Base-by-base conservation (phyloP, 1,140 invertebrate species). In the Eupristina koningsbergeri region DNA sequence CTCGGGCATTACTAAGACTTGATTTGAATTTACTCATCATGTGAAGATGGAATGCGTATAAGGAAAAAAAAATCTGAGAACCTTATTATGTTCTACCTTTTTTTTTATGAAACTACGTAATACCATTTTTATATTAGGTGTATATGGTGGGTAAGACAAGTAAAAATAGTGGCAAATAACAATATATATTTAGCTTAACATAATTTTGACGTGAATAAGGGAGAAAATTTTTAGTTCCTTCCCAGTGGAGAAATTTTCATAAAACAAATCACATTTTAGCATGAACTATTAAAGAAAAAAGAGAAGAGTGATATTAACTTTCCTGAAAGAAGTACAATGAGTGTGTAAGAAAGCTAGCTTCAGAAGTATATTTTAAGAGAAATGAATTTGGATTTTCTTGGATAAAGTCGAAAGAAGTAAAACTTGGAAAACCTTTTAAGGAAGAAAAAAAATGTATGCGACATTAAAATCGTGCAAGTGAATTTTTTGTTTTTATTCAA, bases 341-440 rank as follows among this genome's bases (percentile, higher is more conserved):
- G n/a, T 41, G 67, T n/a, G 36, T 41, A 50, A 2, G 22, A 6
- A 67, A 67, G 17, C 1, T 34, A 15, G 15, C 29, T 15, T 64
- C 3, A 31, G 11, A 26, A 41, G 29, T 71, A 0, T 22, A n/a
- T 34, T 71, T 39, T 31, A 71, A 71, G 67, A 41, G 67, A 31
- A 22, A n/a, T 5, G 39, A 71, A 71, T 71, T 71, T n/a, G 67
- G 67, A 71, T 41, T 71, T 41, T 39, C 36, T 71, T 71, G 36
- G 36, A 41, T 71, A 71, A 71, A 71, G 36, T 71, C 11, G 45
- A 50, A 34, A 34, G 53, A 1, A 41, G 36, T 41, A 3, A 71
- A 41, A 71, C 67, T 71, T 71, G 22, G 41, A 71, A 80, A 80
- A 71, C 64, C 78, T 80, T 80, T 80, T 80, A 80, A 11, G 2